phyloP scores from a whole-genome alignment of 2,797 vertebrate species.

The Sebastes flavidus region DNA sequence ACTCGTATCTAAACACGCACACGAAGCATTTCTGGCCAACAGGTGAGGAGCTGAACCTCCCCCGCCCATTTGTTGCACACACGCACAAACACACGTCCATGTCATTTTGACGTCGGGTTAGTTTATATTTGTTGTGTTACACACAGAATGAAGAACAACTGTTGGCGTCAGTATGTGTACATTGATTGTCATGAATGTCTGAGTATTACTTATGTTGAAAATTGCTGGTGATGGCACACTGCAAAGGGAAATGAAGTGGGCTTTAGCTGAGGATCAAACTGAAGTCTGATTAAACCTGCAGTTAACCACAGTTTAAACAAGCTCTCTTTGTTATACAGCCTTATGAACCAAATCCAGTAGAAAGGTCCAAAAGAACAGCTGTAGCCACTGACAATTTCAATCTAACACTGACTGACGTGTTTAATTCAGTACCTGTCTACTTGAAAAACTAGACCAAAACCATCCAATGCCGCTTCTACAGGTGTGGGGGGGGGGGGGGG shows the following conservation, averaged over 20 bases:
- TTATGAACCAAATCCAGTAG: background rate
- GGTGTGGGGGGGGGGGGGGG: too few species aligned
- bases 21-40: background rate
- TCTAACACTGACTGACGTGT: too few species aligned
- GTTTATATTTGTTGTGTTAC: background rate
- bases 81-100: background rate
- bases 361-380: background rate
- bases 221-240: background rate
- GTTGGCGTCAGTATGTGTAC: background rate
- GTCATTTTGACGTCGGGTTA: background rate
- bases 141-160: background rate
- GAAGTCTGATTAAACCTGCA: background rate
- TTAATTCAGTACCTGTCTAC: too few species aligned
- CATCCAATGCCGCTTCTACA: too few species aligned
- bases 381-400: too few species aligned
- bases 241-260: background rate
- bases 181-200: background rate
- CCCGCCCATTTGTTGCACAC: background rate
- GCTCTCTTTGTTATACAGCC: background rate
- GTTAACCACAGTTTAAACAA: background rate
- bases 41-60: background rate
- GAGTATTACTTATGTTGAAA: background rate
- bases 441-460: too few species aligned
- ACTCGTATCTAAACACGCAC: slow-evolving; percentile 9
- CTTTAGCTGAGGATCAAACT: background rate